Conservation (phyloP, 2,888 invertebrate genomes). For the Diaphora mendica region DNA sequence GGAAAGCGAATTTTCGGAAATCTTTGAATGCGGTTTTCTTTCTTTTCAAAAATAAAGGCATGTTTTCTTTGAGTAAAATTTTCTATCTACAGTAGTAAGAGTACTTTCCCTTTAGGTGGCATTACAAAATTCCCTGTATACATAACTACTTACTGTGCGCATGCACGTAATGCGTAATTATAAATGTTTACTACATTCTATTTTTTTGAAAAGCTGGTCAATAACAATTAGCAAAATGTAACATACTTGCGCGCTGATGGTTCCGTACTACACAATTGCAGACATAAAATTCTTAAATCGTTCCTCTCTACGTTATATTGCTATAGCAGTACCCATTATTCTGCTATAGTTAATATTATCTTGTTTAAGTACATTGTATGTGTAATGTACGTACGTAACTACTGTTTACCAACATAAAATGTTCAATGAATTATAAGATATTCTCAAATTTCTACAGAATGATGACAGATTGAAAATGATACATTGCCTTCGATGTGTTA, state of each 20-base stretch:
- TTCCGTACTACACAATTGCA: slow-evolving; percentile 1
- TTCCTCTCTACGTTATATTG: background rate
- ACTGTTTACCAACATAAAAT: background rate
- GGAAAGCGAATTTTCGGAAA: too few species aligned
- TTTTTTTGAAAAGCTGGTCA: slow-evolving; percentile 3
- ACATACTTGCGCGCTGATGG: slow-evolving; percentile 2
- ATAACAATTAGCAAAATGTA: background rate
- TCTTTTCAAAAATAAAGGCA: too few species aligned
- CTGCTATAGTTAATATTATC: background rate
- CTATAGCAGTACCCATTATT: background rate
- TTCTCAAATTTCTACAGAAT: too few species aligned
- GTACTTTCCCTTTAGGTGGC: too few species aligned
- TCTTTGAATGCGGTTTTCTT: too few species aligned
- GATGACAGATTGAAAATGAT: too few species aligned
- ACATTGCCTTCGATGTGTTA: too few species aligned
- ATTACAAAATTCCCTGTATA: too few species aligned
- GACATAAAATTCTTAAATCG: background rate
- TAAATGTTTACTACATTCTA: slow-evolving; percentile 3
- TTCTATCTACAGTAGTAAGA: too few species aligned
- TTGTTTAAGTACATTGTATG: slow-evolving; percentile 1
- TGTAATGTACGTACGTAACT: background rate
- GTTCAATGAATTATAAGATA: too few species aligned
- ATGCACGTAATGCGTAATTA: slow-evolving; percentile 5
- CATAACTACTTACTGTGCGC: background rate
- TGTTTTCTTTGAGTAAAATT: too few species aligned